A percentile compares a stretch with the other conserved stretches of the same genome.
These are phyloP conservation scores for Trachelus tabidus DNA, from an alignment of 2,888 invertebrate genomes.

Conservation along the genomic window DNA sequence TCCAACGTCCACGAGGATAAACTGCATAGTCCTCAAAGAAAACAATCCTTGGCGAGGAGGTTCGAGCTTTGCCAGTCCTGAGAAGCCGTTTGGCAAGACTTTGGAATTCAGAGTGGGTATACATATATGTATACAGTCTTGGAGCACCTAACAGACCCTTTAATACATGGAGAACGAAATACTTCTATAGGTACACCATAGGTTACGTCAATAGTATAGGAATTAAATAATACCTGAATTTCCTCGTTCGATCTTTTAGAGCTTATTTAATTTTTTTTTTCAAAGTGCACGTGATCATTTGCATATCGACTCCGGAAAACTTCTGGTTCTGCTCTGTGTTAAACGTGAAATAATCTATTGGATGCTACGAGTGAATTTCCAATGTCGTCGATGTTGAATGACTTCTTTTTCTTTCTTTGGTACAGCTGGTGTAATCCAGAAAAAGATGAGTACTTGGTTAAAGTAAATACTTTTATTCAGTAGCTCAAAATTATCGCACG, in stretches of 20 bases:
- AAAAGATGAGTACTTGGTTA: neutral
- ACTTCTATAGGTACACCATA: neutral
- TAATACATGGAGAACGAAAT: constrained; percentile 12
- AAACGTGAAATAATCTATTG: neutral
- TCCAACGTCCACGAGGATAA: constrained; percentile 4
- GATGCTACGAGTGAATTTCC: neutral
- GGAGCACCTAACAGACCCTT: constrained; percentile 16
- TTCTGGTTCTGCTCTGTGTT: neutral
- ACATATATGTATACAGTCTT: neutral
- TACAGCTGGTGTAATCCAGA: neutral
- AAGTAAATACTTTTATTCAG: neutral
- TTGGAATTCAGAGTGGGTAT: neutral
- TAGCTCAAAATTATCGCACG: neutral
- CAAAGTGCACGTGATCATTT: neutral
- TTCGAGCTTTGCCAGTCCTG: neutral
- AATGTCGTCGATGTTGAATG: neutral
- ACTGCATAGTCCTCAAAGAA: constrained; percentile 4
- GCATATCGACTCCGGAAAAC: neutral
- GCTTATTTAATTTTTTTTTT: neutral
- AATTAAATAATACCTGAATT: neutral
- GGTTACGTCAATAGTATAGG: neutral
- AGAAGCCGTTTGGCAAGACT: neutral
- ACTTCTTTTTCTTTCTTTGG: neutral
- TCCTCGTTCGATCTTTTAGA: neutral
- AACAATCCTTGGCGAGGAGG: neutral